These are phyloP conservation scores for Chelonoidis abingdonii DNA, from an alignment of 2,113 vertebrate genomes.

Conservation along the genomic window DNA sequence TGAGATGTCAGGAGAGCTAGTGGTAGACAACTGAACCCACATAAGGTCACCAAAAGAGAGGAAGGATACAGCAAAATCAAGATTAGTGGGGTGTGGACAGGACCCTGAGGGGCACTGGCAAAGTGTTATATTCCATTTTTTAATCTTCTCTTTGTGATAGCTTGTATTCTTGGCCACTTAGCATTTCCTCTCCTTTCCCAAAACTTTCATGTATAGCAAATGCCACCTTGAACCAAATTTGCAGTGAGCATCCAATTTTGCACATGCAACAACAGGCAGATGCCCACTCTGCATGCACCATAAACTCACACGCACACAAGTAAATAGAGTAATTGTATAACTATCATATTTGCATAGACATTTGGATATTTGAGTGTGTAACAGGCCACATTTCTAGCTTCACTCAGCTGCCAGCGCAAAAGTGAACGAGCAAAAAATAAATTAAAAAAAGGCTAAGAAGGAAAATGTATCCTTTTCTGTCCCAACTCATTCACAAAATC, in stretches of 20 bases:
- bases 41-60: neutral
- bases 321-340: neutral
- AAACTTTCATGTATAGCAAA: neutral
- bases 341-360: no score
- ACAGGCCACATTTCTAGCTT: neutral
- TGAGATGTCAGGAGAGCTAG: neutral
- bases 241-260: neutral
- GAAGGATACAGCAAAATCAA: neutral
- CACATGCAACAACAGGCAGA: neutral
- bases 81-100: neutral
- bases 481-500: conserved; percentile 22
- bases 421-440: neutral
- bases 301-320: neutral
- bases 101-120: neutral
- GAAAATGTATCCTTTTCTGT: neutral
- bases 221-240: neutral
- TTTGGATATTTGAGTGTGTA: neutral
- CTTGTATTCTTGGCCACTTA: neutral
- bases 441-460: neutral
- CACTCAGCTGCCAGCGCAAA: no score
- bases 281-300: neutral
- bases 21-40: neutral
- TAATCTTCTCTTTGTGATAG: neutral
- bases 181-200: neutral
- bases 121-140: neutral